Evolutionary conservation across 2,113 vertebrate genomes (phyloP), one percentile per base, ranked within the genome.

Genomic region (Clarias magur): DNA sequence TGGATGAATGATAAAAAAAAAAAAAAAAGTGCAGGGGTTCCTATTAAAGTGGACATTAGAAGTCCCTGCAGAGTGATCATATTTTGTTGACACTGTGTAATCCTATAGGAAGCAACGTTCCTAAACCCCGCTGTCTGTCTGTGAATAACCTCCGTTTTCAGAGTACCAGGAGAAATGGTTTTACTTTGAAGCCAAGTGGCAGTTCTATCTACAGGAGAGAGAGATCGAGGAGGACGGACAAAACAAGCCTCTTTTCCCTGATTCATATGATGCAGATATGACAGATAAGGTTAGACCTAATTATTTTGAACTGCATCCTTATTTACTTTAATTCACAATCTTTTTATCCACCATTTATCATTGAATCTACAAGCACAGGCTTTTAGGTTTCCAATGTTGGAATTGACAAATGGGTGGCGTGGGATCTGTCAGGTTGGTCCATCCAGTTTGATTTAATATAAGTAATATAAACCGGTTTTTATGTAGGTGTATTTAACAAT

Each of bases 111-210:
- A 27, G 48, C 75, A 56, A 78, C n/a, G 15, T 54, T 53, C 42
- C 42, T 54, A 27, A 78, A 54, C 48, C 13, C 12, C 56, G 16
- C 48, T 78, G 19, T 56, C 23, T 57, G 16, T 60, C 27, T 60
- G 30, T 60, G 30, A 80, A 80, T 34, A 59, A 60, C 12, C 17
- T 60, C 85, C 88, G 2, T 75, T 89, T 15, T 75, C 38, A 99
- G 98, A 99, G 83, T 99, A 99, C 92, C 98, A 99, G 86, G 98
- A 99, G 88, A 96, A 97, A 80, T 99, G 98, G 98, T 99, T 99
- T 93, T 99, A 99, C 94, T 99, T 99, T 53, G 98, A 98, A 92
- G 97, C 98, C 13, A 99, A 99, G 88, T 99, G 98, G 98, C 97
- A 99, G 90, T 98, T 98, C 93, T 99, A 99, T 93, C 91, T 99